phyloP scores from a whole-genome alignment of 2,888 invertebrate species.

The Beris morrisii region DNA sequence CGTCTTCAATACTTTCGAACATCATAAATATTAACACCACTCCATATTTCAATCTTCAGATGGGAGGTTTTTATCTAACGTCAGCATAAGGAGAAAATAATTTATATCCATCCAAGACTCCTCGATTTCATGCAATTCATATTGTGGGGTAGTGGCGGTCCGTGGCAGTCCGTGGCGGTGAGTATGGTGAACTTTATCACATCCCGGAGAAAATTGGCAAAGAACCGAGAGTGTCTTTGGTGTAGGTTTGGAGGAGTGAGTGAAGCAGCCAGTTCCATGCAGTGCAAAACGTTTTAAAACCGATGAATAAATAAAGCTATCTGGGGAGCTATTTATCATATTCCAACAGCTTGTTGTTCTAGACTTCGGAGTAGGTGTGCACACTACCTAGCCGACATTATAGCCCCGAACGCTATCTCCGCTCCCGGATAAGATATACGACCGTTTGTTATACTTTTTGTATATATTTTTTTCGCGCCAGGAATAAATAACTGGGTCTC shows the following conservation, averaged over 20 bases:
- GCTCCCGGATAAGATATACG: neutral
- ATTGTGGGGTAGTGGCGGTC: too few species aligned
- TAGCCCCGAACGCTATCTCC: neutral
- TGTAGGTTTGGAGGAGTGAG: neutral
- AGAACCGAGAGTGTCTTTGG: neutral
- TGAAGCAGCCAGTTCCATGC: neutral
- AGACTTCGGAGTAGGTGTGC: neutral
- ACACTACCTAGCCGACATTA: neutral
- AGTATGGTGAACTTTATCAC: too few species aligned
- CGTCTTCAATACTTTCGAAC: too few species aligned
- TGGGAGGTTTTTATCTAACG: too few species aligned
- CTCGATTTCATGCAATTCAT: too few species aligned
- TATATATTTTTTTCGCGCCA: slow-evolving; percentile 2
- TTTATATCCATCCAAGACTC: too few species aligned
- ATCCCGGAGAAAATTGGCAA: slow-evolving; percentile 2
- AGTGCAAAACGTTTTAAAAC: slow-evolving; percentile 32
- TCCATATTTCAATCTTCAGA: too few species aligned
- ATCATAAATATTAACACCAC: too few species aligned
- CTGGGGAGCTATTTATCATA: slow-evolving; percentile 36
- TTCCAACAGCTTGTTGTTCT: slow-evolving; percentile 21
- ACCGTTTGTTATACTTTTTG: neutral
- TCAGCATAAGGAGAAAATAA: too few species aligned
- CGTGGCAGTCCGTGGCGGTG: too few species aligned
- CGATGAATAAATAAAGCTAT: slow-evolving; percentile 38
- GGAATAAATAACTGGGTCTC: neutral